Conservation (phyloP, 2,888 invertebrate genomes). For the Dynastes grantii region DNA sequence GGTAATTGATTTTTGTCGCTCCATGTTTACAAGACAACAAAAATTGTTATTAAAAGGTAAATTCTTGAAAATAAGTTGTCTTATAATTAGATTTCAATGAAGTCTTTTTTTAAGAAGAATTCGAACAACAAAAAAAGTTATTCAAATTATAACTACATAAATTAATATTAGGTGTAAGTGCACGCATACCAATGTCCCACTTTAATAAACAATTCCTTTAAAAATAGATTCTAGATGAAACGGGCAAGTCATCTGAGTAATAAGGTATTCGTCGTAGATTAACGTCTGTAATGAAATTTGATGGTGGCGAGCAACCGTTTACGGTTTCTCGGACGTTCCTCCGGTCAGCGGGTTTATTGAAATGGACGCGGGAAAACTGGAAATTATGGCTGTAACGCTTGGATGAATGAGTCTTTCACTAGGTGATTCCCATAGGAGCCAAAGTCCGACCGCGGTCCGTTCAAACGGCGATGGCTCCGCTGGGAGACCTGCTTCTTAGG, state of each 20-base stretch:
- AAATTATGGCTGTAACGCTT: conserved; percentile 56
- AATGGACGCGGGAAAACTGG: conserved; percentile 54
- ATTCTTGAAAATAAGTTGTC: no score
- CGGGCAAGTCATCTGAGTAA: conserved; percentile 41
- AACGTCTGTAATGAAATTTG: conserved; percentile 47
- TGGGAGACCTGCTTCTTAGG: conserved; percentile 67
- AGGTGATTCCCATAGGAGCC: conserved; percentile 59
- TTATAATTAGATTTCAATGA: no score
- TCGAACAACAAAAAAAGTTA: no score
- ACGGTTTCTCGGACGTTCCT: conserved; percentile 46
- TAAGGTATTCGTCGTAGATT: conserved; percentile 47
- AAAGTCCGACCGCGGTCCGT: conserved; percentile 60
- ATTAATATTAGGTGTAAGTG: no score
- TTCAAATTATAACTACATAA: no score
- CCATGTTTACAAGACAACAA: no score
- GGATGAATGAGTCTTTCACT: conserved; percentile 58
- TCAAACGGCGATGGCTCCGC: conserved; percentile 66
- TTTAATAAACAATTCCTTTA: conserved; percentile 5
- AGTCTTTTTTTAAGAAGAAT: no score
- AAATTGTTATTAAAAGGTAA: no score
- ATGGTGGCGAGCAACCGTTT: conserved; percentile 40
- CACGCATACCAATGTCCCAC: neutral
- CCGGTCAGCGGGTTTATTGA: conserved; percentile 49
- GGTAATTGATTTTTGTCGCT: no score
- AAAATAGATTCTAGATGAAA: conserved; percentile 28